Conservation (phyloP, 2,888 invertebrate species). For the Branchinecta sandiegonensis region DNA sequence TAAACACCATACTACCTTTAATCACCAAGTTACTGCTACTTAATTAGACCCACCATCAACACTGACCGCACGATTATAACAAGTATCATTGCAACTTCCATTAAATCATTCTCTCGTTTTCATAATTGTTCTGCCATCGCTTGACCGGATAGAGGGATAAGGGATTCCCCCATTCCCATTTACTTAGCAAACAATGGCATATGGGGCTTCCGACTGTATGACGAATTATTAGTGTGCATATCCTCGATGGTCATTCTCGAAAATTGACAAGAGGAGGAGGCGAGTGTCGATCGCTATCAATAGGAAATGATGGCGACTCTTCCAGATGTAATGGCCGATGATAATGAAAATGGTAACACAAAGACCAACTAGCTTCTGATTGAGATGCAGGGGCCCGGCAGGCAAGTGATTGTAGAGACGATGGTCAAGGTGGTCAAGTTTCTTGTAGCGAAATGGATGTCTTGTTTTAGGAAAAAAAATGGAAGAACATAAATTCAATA, state of each 20-base stretch:
- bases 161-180: slow-evolving; percentile 6
- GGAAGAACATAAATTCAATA: too few relatives aligned
- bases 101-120: slow-evolving; percentile 10
- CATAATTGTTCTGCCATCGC: neutral
- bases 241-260: slow-evolving; percentile 9
- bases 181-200: slow-evolving; percentile 10
- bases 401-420: too few relatives aligned
- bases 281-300: neutral
- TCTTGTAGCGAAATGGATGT: too few relatives aligned
- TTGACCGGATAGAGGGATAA: neutral
- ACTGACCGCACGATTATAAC: neutral
- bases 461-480: too few relatives aligned
- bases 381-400: too few relatives aligned
- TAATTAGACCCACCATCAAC: too few relatives aligned
- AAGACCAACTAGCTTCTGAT: too few relatives aligned
- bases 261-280: slow-evolving; percentile 7
- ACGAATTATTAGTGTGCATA: slow-evolving; percentile 15
- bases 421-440: too few relatives aligned
- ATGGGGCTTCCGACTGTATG: slow-evolving; percentile 13
- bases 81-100: neutral
- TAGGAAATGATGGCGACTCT: neutral
- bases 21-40: too few relatives aligned
- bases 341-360: neutral
- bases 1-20: too few relatives aligned
- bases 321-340: neutral